These are phyloP conservation scores for Ctenosaura bakeri DNA, from an alignment of 2,797 vertebrate species.

Conservation along the genomic window DNA sequence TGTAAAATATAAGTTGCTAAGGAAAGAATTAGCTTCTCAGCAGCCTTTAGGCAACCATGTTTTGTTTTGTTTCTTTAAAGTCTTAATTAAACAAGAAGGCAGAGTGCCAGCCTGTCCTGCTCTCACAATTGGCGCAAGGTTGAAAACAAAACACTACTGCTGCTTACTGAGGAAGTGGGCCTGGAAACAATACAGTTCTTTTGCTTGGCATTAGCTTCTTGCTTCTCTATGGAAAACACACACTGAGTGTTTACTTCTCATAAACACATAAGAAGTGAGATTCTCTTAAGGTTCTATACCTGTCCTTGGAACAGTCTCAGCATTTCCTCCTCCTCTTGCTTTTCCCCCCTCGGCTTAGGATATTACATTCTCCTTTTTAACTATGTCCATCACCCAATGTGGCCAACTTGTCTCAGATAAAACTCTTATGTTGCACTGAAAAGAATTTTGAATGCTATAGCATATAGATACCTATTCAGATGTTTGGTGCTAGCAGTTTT, in stretches of 20 bases:
- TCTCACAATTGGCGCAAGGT: conserved; percentile 1
- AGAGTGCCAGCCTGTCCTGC: neutral
- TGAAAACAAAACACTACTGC: conserved; percentile 5
- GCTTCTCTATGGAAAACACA: neutral
- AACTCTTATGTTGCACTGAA: neutral
- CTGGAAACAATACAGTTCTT: neutral
- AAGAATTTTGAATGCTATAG: neutral
- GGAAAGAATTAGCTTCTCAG: neutral
- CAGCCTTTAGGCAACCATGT: neutral
- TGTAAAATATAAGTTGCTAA: neutral
- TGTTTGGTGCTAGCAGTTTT: neutral
- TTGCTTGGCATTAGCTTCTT: neutral
- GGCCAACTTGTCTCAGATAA: neutral
- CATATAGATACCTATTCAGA: neutral
- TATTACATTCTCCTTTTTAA: neutral
- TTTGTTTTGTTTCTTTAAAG: conserved; percentile 3
- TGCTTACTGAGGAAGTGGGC: neutral
- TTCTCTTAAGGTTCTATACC: neutral
- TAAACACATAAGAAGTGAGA: neutral
- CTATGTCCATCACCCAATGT: neutral
- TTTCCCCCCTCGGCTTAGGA: neutral
- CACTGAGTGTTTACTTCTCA: neutral
- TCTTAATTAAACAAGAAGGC: conserved; percentile 17
- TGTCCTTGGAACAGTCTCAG: neutral
- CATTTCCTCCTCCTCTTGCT: neutral